Percentiles rank a stretch among this genome's conserved stretches.
Conservation (phyloP, 2,888 invertebrate species). For the Lasioglossum leucozonium region DNA sequence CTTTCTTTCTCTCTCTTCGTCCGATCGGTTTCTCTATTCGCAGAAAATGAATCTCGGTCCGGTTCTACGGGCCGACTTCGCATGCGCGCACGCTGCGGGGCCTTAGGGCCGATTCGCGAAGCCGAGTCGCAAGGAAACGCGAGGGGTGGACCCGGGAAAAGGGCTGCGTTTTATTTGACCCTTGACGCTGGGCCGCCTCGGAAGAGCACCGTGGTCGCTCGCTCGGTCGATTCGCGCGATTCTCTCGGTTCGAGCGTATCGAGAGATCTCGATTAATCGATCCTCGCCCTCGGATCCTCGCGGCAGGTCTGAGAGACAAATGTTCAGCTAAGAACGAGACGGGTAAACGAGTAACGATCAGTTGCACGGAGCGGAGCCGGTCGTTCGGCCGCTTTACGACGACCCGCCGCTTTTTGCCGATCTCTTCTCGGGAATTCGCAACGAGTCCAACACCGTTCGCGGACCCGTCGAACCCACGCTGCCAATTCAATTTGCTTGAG, state of each 20-base stretch:
- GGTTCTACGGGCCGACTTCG: conserved; percentile 1
- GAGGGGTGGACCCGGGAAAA: neutral
- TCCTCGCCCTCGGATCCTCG: conserved; percentile 45
- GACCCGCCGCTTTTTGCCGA: conserved; percentile 6
- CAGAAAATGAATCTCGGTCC: conserved; percentile 11
- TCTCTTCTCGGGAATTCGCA: neutral
- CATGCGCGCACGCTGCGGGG: conserved; percentile 9
- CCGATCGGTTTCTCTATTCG: conserved; percentile 32
- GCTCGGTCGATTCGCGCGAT: neutral
- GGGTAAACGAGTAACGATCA: conserved; percentile 81
- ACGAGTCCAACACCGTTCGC: neutral
- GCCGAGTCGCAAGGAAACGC: conserved; percentile 26
- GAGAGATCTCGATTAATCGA: conserved; percentile 40
- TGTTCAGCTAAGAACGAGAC: conserved; percentile 78
- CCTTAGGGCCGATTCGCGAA: conserved; percentile 18
- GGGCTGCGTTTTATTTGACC: neutral
- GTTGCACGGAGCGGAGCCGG: conserved; percentile 70
- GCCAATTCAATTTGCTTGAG: neutral
- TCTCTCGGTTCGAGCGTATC: neutral
- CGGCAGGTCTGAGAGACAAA: conserved; percentile 67
- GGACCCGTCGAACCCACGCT: neutral
- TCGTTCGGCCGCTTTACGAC: conserved; percentile 27
- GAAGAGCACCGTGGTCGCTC: conserved; percentile 1
- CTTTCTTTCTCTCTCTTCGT: conserved; percentile 37
- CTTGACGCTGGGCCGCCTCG: conserved; percentile 1